phyloP scores from a whole-genome alignment of 2,113 vertebrate species.

The Eublepharis macularius region DNA sequence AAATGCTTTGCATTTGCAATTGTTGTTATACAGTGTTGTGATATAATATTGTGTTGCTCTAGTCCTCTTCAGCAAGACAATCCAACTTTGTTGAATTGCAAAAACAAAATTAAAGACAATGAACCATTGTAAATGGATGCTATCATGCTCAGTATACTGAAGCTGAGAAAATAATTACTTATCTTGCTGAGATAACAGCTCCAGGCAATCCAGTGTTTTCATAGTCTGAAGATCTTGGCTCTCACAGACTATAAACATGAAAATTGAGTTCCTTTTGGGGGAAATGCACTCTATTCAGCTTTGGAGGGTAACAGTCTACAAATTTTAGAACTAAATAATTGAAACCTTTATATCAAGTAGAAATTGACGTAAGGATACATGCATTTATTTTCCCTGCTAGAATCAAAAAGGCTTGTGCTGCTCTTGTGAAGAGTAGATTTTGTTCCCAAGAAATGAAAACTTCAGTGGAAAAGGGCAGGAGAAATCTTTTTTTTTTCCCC shows the following conservation, averaged over 20 bases:
- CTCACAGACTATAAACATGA: conserved; percentile 6
- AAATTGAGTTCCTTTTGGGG: background rate
- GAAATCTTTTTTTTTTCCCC: background rate
- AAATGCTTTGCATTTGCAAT: background rate
- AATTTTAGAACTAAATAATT: conserved; percentile 13
- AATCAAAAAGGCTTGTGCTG: background rate
- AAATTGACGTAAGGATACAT: background rate
- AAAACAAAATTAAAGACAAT: conserved; percentile 50
- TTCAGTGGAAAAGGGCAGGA: background rate
- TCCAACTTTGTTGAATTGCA: conserved; percentile 28
- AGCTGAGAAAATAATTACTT: conserved; percentile 52
- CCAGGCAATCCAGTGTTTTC: conserved; percentile 18
- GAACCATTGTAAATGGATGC: conserved; percentile 41
- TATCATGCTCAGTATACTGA: conserved; percentile 26
- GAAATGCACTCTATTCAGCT: background rate
- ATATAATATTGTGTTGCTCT: background rate
- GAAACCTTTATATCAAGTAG: background rate
- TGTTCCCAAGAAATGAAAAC: background rate
- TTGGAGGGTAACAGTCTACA: background rate
- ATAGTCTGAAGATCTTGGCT: background rate
- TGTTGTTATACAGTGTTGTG: background rate
- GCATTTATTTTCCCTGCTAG: background rate
- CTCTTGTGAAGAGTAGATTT: background rate
- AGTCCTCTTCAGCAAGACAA: conserved; percentile 5
- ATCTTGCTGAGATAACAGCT: conserved; percentile 39